Percentiles rank a stretch among this genome's conserved stretches.
Conservation (phyloP, 2,113 vertebrate species). For the Synchiropus splendidus region DNA sequence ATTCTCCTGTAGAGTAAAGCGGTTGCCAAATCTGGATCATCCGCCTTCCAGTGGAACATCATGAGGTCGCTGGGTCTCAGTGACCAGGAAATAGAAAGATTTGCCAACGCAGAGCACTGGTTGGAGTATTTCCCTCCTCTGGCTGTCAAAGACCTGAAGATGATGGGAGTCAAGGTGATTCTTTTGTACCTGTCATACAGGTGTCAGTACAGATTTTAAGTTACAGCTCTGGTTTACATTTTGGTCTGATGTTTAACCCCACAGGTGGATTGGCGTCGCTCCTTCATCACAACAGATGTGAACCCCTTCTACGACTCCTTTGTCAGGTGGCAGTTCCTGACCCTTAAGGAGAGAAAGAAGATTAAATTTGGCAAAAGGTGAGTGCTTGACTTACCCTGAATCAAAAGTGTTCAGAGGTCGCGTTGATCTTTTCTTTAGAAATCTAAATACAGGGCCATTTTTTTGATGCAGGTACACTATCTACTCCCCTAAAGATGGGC, state of each 20-base stretch:
- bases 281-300: constrained; percentile 90
- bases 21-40: constrained; percentile 77
- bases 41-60: constrained; percentile 91
- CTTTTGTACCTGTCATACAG: neutral
- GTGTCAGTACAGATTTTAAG: too few species aligned
- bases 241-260: constrained; percentile 6
- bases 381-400: constrained; percentile 5
- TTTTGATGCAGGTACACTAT: constrained; percentile 80
- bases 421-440: too few species aligned
- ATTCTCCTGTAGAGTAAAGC: constrained; percentile 85
- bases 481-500: constrained; percentile 94
- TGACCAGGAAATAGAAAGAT: constrained; percentile 78
- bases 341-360: constrained; percentile 86
- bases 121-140: constrained; percentile 91
- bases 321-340: constrained; percentile 89
- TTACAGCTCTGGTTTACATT: too few species aligned
- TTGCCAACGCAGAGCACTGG: constrained; percentile 91
- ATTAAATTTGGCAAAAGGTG: constrained; percentile 96
- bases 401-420: neutral
- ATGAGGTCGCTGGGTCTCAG: constrained; percentile 88
- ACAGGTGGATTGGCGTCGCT: constrained; percentile 94
- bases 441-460: too few species aligned
- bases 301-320: constrained; percentile 97
- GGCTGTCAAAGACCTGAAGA: constrained; percentile 83
- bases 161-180: constrained; percentile 90